These are phyloP conservation scores for Siderastrea radians DNA, from an alignment of 92 coral and sea anemone species.

Conservation along the genomic window DNA sequence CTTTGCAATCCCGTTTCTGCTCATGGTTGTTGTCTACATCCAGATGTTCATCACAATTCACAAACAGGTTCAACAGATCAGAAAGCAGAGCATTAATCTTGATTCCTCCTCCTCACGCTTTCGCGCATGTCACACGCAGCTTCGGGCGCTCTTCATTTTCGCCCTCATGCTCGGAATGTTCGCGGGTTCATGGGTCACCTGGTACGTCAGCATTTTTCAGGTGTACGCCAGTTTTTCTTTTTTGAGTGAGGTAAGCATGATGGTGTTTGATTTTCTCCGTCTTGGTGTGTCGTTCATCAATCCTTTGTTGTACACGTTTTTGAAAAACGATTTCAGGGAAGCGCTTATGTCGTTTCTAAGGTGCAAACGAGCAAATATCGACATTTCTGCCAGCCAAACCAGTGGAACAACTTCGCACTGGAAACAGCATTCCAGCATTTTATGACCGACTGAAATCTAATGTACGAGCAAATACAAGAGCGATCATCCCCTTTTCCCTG, in stretches of 20 bases:
- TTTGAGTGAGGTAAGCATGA: constrained; percentile 32
- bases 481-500: no score
- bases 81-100: constrained; percentile 63
- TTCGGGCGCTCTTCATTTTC: constrained; percentile 83
- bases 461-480: no score
- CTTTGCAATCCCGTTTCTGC: constrained; percentile 76
- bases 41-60: constrained; percentile 86
- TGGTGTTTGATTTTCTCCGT: constrained; percentile 85
- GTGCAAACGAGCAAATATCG: not conserved
- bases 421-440: not conserved
- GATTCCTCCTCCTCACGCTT: constrained; percentile 62
- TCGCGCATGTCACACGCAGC: constrained; percentile 62
- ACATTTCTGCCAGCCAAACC: not conserved
- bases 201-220: constrained; percentile 80
- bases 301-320: constrained; percentile 85
- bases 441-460: no score
- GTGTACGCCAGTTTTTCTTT: constrained; percentile 52
- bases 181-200: constrained; percentile 88
- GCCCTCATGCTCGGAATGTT: constrained; percentile 87
- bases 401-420: constrained; percentile 5
- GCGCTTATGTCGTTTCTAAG: constrained; percentile 51
- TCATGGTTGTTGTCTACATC: constrained; percentile 77
- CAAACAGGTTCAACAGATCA: constrained; percentile 76
- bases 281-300: constrained; percentile 82
- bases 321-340: constrained; percentile 86